phyloP scores from a whole-genome alignment of 1,140 invertebrate species.

The Drosophila lini region DNA sequence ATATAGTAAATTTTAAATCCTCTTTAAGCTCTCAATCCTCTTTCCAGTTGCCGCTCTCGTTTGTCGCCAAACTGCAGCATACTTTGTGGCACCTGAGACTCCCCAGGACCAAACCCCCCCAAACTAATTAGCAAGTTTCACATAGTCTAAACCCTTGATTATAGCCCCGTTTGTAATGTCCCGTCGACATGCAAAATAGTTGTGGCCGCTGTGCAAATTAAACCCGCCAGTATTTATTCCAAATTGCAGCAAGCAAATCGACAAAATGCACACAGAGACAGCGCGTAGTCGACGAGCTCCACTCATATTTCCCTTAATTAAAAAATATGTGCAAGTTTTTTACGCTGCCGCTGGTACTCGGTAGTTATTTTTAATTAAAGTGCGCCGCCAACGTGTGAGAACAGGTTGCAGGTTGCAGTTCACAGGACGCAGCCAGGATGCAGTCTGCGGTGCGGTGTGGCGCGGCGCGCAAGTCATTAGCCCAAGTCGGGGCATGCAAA shows the following conservation, averaged over 20 bases:
- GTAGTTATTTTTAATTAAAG: constrained; percentile 79
- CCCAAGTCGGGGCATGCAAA: constrained; percentile 59
- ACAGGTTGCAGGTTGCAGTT: constrained; percentile 4
- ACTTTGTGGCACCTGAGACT: constrained; percentile 12
- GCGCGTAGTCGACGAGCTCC: constrained; percentile 6
- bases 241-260: constrained; percentile 32
- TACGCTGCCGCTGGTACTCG: not conserved
- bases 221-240: constrained; percentile 31
- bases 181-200: constrained; percentile 22
- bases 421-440: not conserved
- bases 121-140: constrained; percentile 19
- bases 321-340: constrained; percentile 43
- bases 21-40: not conserved
- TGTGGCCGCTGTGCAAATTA: constrained; percentile 12
- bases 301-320: constrained; percentile 71
- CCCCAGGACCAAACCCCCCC: not conserved
- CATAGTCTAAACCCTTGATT: constrained; percentile 7
- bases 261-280: not conserved
- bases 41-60: not conserved
- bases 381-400: constrained; percentile 50
- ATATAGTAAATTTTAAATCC: not conserved
- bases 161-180: constrained; percentile 14
- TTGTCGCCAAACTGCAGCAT: not conserved
- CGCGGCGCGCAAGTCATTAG: constrained; percentile 39
- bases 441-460: constrained; percentile 9